Evolutionary conservation across 2,888 invertebrate species (phyloP).

Genomic region (Rhamnusium bicolor): DNA sequence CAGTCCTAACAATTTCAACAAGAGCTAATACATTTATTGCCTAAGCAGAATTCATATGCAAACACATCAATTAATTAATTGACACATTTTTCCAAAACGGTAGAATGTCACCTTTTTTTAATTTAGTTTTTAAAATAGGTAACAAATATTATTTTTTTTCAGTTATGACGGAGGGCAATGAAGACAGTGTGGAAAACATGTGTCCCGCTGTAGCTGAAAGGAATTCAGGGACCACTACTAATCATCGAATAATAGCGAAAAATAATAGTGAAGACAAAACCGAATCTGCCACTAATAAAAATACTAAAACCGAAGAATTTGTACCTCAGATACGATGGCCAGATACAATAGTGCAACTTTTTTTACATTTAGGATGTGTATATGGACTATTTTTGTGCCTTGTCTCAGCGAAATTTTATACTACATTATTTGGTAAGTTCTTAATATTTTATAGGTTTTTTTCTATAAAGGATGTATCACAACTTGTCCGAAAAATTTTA

Average conservation of each 20-base stretch:
- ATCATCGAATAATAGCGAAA: constrained; percentile 33
- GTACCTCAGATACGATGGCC: constrained; percentile 81
- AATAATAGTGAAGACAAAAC: constrained; percentile 40
- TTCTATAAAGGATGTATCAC: background rate
- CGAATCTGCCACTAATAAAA: constrained; percentile 25
- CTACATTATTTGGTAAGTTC: constrained; percentile 82
- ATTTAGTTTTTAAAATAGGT: background rate
- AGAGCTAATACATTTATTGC: too few species aligned
- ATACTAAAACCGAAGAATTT: constrained; percentile 67
- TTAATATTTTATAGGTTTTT: too few species aligned
- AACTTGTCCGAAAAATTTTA: too few species aligned
- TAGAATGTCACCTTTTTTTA: background rate
- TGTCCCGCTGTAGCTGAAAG: constrained; percentile 31
- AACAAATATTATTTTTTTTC: constrained; percentile 30
- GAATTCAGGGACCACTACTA: constrained; percentile 36
- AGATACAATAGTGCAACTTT: constrained; percentile 80
- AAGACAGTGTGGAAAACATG: constrained; percentile 42
- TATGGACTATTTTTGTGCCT: constrained; percentile 81
- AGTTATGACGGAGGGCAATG: constrained; percentile 53
- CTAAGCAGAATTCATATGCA: too few species aligned
- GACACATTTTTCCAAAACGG: too few species aligned
- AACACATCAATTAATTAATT: too few species aligned
- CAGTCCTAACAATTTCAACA: too few species aligned
- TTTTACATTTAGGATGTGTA: constrained; percentile 79
- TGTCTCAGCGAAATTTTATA: constrained; percentile 76